Conservation (phyloP, 2,888 invertebrate genomes). For the Drosophila diplacantha region DNA sequence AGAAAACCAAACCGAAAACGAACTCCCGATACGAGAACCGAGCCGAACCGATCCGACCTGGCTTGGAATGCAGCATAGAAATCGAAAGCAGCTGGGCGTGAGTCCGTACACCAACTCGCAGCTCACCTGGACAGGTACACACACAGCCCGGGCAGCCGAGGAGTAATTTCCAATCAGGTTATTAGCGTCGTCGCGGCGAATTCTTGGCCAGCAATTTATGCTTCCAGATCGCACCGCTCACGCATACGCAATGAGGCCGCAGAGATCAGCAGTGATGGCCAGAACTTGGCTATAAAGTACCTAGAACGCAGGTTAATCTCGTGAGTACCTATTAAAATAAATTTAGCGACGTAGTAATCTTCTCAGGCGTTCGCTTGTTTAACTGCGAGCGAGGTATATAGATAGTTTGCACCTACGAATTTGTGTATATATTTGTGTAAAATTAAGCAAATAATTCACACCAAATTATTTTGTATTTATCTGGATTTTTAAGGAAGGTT, state of each 20-base stretch:
- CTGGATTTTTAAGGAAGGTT: not conserved
- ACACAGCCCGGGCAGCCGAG: not conserved
- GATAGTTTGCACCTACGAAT: no score
- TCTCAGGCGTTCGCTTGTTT: no score
- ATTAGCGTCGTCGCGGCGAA: constrained; percentile 48
- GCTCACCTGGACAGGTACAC: constrained; percentile 15
- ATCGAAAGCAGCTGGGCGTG: constrained; percentile 54
- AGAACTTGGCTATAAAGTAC: not conserved
- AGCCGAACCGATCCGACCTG: constrained; percentile 37
- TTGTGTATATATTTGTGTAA: no score
- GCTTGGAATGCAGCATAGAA: constrained; percentile 65
- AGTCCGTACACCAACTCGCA: constrained; percentile 25
- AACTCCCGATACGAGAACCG: constrained; percentile 30
- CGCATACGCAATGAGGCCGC: constrained; percentile 57
- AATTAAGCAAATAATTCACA: no score
- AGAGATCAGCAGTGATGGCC: constrained; percentile 2
- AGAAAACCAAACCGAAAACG: constrained; percentile 40
- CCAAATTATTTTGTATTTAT: no score
- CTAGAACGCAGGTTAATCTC: no score
- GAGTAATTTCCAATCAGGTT: constrained; percentile 57
- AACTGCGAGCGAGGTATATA: no score
- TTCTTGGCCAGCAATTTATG: constrained; percentile 58
- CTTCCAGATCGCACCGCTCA: constrained; percentile 43
- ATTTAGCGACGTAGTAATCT: no score
- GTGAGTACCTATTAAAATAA: no score